Base-by-base conservation (phyloP, 2,888 invertebrate species). In the Callyntrura guangdongensis region DNA sequence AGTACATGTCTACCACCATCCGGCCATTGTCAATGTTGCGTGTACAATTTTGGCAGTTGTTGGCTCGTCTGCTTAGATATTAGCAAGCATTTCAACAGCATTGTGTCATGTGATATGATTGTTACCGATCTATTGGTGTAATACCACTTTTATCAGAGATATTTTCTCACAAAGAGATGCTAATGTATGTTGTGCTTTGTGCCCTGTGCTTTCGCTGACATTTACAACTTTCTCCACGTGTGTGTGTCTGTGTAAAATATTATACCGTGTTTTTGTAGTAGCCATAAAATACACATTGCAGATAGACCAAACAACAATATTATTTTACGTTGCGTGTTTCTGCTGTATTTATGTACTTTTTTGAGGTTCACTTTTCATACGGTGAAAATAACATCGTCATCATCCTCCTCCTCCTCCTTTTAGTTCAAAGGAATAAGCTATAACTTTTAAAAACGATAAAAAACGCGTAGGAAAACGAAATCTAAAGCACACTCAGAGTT, bases 171-270 rank as follows among this genome's bases (percentile, higher is more conserved):
- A n/a, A 59, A 17, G 20, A 17, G 59, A 59, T 17, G 6, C 59
- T 56, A 20, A 59, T 17, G 17, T 67, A n/a, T 67, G 67, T 36
- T n/a, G n/a, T n/a, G n/a, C n/a, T n/a, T n/a, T n/a, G 27, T 67
- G 67, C 14, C 14, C 36, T 36, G 25, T 67, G 67, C 27, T 12
- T 27, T 67, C 5, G 11, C 67, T 27, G 67, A 67, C 67, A 36
- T 67, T 67, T 67, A 67, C 67, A 67, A 67, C 67, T 67, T 67
- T 27, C 67, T 67, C 67, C n/a, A n/a, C n/a, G n/a, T n/a, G n/a
- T 67, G 0, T 36, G 67, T 67, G 67, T 67, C 20, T 22, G 11
- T 61, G n/a, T n/a, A 12, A 20, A 25, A 67, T 67, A 67, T n/a
- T n/a, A n/a, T 27, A 67, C 14, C 6, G 25, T 14, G 36, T 67